Percentiles rank a stretch among this genome's conserved stretches.
phyloP scores from a whole-genome alignment of 37 sponge, comb jelly and placozoan species.

The Geodia barretti region DNA sequence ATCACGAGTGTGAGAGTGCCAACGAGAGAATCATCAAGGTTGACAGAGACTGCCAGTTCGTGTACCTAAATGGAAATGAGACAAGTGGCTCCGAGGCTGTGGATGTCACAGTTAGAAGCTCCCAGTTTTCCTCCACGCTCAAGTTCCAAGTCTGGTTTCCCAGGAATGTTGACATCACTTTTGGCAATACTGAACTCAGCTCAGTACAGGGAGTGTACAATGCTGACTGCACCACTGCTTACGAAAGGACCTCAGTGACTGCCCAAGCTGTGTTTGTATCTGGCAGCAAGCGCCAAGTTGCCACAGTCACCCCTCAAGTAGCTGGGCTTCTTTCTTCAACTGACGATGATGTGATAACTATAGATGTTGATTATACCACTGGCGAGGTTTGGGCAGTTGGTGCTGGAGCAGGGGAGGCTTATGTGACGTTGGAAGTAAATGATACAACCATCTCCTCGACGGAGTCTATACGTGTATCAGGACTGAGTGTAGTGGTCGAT shows the following conservation, averaged over 20 bases:
- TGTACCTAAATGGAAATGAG: constrained; percentile 52
- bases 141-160: constrained; percentile 70
- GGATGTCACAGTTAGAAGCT: neutral
- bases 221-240: constrained; percentile 12
- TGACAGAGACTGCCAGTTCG: constrained; percentile 31
- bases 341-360: constrained; percentile 4
- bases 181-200: constrained; percentile 6
- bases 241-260: constrained; percentile 35
- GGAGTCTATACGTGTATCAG: constrained; percentile 27
- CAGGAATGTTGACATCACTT: constrained; percentile 11
- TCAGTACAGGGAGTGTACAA: constrained; percentile 6
- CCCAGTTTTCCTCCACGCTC: neutral
- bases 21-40: constrained; percentile 43
- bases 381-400: constrained; percentile 21
- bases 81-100: constrained; percentile 32
- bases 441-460: constrained; percentile 6
- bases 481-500: constrained; percentile 11
- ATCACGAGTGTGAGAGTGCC: constrained; percentile 28
- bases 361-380: constrained; percentile 1
- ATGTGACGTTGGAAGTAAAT: neutral
- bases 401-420: constrained; percentile 17
- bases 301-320: constrained; percentile 37
- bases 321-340: constrained; percentile 2
- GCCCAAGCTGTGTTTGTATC: constrained; percentile 39
- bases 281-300: constrained; percentile 28